A percentile compares a stretch with the other conserved stretches of the same genome.
These are phyloP conservation scores for Microcebus ravelobensis DNA, from an alignment of 2,113 vertebrate genomes.

Conservation along the genomic window DNA sequence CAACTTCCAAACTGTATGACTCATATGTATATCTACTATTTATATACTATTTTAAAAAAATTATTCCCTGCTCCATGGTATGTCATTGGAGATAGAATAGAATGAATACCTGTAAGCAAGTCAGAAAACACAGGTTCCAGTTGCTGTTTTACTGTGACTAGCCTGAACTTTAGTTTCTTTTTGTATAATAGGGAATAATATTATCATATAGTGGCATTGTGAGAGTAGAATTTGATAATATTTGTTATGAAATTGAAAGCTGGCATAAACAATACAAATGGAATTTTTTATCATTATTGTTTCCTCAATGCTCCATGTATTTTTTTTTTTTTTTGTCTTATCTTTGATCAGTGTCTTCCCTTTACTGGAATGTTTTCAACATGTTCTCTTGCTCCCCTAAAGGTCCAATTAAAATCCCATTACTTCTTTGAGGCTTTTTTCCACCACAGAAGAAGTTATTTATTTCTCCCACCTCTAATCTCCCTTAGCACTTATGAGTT, in stretches of 20 bases:
- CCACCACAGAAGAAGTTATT: conserved; percentile 37
- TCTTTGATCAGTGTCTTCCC: conserved; percentile 46
- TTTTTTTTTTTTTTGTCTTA: background rate
- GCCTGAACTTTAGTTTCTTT: background rate
- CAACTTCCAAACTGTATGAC: background rate
- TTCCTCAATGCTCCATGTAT: background rate
- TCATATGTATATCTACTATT: background rate
- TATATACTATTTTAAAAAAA: background rate
- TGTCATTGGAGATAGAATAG: background rate
- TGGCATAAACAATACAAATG: background rate
- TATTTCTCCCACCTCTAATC: conserved; percentile 64
- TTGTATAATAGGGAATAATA: background rate
- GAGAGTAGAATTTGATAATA: background rate
- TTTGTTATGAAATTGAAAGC: conserved; percentile 1
- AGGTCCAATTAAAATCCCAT: conserved; percentile 54
- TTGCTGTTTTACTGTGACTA: background rate
- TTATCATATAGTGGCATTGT: background rate
- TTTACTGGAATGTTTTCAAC: conserved; percentile 49
- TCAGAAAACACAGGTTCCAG: background rate
- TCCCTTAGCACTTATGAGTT: conserved; percentile 56
- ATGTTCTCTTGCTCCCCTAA: conserved; percentile 19
- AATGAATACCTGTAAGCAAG: background rate
- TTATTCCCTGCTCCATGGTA: background rate
- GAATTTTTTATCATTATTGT: background rate
- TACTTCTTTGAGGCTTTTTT: conserved; percentile 55